Evolutionary conservation across 1,140 invertebrate genomes (phyloP).

Genomic region (Varroa destructor): DNA sequence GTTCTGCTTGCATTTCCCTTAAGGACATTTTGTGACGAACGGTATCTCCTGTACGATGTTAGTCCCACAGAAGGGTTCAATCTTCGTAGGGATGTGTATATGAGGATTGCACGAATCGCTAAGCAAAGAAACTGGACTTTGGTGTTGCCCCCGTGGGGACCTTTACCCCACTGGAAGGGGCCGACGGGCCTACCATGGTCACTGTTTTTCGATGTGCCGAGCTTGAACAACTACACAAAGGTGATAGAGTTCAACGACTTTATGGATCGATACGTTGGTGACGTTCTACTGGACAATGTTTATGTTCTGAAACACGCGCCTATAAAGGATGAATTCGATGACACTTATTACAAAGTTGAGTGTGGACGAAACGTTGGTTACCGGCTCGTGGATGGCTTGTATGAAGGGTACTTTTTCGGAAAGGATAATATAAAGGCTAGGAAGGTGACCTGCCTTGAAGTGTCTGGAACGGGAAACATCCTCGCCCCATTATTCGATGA

Average conservation of each 20-base stretch:
- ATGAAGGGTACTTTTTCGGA: slow-evolving; percentile 49
- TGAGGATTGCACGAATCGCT: slow-evolving; percentile 71
- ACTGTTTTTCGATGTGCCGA: slow-evolving; percentile 69
- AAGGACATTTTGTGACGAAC: neutral
- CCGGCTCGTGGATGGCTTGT: slow-evolving; percentile 42
- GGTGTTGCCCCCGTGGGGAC: slow-evolving; percentile 73
- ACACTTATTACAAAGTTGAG: slow-evolving; percentile 63
- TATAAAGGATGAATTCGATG: slow-evolving; percentile 41
- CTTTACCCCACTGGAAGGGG: slow-evolving; percentile 74
- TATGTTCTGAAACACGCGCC: slow-evolving; percentile 28
- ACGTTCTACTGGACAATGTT: slow-evolving; percentile 19
- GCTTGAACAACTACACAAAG: slow-evolving; percentile 62
- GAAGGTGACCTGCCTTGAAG: slow-evolving; percentile 59
- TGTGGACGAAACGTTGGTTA: slow-evolving; percentile 67
- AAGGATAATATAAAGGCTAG: slow-evolving; percentile 52
- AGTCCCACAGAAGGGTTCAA: slow-evolving; percentile 94
- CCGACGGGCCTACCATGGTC: slow-evolving; percentile 54
- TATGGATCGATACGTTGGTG: slow-evolving; percentile 41
- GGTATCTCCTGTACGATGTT: slow-evolving; percentile 73
- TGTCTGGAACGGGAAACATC: slow-evolving; percentile 61
- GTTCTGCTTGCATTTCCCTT: too few relatives aligned
- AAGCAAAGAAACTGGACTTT: slow-evolving; percentile 50
- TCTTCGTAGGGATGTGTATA: slow-evolving; percentile 82
- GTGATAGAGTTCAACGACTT: slow-evolving; percentile 77
- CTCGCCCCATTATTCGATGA: slow-evolving; percentile 42